phyloP scores from a whole-genome alignment of 2,113 vertebrate species.

The Fregetta grallaria region DNA sequence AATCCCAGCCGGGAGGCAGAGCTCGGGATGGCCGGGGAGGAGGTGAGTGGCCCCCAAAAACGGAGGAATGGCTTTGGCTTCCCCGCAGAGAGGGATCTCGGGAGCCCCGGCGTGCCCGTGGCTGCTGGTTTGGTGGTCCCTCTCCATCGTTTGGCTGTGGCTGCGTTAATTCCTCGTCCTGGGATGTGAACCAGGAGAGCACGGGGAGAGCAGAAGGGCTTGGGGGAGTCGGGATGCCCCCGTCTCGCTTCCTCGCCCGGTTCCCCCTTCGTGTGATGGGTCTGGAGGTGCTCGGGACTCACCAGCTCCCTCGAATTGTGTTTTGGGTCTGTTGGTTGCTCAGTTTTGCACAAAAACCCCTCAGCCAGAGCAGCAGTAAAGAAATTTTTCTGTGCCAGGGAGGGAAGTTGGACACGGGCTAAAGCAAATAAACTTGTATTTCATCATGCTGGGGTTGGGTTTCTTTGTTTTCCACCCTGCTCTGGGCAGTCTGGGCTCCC shows the following conservation, averaged over 20 bases:
- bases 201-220: background rate
- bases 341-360: background rate
- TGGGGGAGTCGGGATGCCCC: background rate
- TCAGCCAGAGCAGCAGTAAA: background rate
- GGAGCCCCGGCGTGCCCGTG: fast-evolving
- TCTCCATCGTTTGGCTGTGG: fast-evolving
- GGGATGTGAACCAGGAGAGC: background rate
- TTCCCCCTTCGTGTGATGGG: background rate
- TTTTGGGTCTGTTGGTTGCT: background rate
- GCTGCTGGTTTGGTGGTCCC: background rate
- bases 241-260: fast-evolving
- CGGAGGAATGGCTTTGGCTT: background rate
- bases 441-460: background rate
- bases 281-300: background rate
- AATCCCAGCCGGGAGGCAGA: background rate
- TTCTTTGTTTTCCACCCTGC: background rate
- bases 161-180: background rate
- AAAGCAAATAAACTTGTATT: slow-evolving; percentile 28
- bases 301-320: background rate
- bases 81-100: background rate
- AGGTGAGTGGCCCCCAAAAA: background rate
- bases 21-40: background rate
- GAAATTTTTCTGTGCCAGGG: background rate
- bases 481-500: background rate
- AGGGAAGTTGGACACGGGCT: background rate